Evolutionary conservation across 2,797 vertebrate species (phyloP).

Genomic region (Anabacerthia variegaticeps): DNA sequence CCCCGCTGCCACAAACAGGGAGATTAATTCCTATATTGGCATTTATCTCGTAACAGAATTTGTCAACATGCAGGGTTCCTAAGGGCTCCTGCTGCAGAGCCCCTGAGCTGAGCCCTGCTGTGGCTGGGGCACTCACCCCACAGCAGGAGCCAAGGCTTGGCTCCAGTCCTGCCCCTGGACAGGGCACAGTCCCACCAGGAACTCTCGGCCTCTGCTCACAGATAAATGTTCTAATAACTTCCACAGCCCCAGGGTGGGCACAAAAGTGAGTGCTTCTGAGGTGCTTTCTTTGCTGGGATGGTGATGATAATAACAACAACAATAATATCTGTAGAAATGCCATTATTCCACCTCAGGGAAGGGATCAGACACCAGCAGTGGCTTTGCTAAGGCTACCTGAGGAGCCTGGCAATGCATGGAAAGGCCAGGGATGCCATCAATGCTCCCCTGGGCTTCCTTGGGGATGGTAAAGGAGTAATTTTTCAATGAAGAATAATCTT

Average conservation of each 20-base stretch:
- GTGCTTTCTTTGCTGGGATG: not conserved
- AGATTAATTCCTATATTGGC: not conserved
- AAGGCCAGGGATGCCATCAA: not conserved
- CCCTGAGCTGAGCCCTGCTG: rapidly evolving
- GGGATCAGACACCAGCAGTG: rapidly evolving
- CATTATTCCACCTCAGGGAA: rapidly evolving
- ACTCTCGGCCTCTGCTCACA: not conserved
- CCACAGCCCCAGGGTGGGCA: not conserved
- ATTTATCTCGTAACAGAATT: not conserved
- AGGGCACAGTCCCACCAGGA: not conserved
- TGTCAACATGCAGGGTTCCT: not conserved
- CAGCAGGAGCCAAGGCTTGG: not conserved
- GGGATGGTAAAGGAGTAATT: not conserved
- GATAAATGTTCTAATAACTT: not conserved
- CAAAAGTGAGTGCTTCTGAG: not conserved
- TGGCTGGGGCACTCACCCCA: not conserved
- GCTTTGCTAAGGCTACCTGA: not conserved
- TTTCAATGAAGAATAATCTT: not conserved
- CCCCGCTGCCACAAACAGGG: not conserved
- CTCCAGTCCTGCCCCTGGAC: not conserved
- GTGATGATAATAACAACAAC: not conserved
- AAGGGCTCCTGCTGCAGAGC: not conserved
- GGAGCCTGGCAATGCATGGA: not conserved
- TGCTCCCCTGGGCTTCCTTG: not conserved
- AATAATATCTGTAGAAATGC: not conserved